These are phyloP conservation scores for Malurus alboscapulatus DNA, from an alignment of 2,113 vertebrate species.

Conservation along the genomic window DNA sequence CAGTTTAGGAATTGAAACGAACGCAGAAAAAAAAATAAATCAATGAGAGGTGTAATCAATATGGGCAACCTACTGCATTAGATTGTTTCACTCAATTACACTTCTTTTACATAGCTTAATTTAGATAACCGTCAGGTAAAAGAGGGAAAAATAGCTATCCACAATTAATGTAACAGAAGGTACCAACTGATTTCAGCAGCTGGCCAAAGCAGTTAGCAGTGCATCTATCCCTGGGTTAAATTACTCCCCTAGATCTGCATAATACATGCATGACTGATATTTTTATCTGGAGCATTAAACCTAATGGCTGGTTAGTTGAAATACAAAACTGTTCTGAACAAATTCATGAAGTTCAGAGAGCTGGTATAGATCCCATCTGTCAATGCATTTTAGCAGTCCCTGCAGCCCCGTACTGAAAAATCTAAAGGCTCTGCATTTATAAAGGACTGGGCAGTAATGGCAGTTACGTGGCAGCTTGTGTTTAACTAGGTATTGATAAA, in stretches of 20 bases:
- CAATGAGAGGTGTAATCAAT: slow-evolving; percentile 74
- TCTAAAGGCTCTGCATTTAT: neutral
- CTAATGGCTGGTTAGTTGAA: slow-evolving; percentile 38
- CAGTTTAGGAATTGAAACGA: slow-evolving; percentile 23
- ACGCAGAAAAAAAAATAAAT: slow-evolving; percentile 50
- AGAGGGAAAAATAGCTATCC: slow-evolving; percentile 70
- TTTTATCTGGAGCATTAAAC: slow-evolving; percentile 23
- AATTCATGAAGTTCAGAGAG: slow-evolving; percentile 30
- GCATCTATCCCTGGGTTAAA: slow-evolving; percentile 5
- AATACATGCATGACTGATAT: slow-evolving; percentile 19
- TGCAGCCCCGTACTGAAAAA: neutral
- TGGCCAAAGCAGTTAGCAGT: slow-evolving; percentile 66
- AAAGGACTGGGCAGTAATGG: neutral
- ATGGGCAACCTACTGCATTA: slow-evolving; percentile 75
- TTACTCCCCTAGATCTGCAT: slow-evolving; percentile 8
- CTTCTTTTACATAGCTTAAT: slow-evolving; percentile 76
- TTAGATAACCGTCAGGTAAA: slow-evolving; percentile 74
- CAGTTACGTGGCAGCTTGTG: neutral
- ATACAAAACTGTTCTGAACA: slow-evolving; percentile 20
- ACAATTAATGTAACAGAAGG: slow-evolving; percentile 82
- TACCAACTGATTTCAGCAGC: slow-evolving; percentile 74
- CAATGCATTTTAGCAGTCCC: neutral
- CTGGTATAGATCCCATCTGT: slow-evolving; percentile 29
- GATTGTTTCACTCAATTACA: slow-evolving; percentile 79
- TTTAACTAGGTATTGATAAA: neutral